Evolutionary conservation across 2,888 invertebrate genomes (phyloP), one percentile per base, ranked within the genome.

Genomic region (Bombylius discolor): DNA sequence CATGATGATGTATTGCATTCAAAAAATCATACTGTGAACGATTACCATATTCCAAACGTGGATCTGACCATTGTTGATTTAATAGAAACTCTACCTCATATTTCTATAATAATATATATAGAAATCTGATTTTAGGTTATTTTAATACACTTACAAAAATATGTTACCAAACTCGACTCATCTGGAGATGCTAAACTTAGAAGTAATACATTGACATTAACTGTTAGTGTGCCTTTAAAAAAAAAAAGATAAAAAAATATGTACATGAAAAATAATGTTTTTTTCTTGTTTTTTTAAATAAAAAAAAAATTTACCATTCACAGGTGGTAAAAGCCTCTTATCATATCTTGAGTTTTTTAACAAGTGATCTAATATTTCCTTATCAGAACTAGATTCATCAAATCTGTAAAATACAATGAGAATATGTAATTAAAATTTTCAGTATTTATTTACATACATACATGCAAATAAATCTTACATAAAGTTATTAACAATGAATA

Each of bases 61-160:
- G 90, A 74, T 94, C 94, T 76, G 84, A 85, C 94, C 94, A 94
- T 78, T 90, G 89, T 75, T 93, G 91, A 73, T 93, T 90, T 66
- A 94, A 82, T 64, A 94, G 80, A 75, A 94, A 93, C 76, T 94
- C 94, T 70, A 94, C 92, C 77, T 94, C 93, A 79, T 94, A 94
- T 88, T 93, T 94, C 92, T 93, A 79, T 13, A 77, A 78, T 64
- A n/a, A 47, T 55, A 53, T 55, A 53, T 45, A 52, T 5, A 13
- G 13, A 48, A 33, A 48, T 8, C 32, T 8, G 44, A 54, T 44
- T 14, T 7, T 7, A 46, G 23, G 23, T 23, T 23, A 23, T 23
- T 23, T 23, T 23, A 23, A 23, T 23, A 23, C 23, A 23, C 23
- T 11, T 11, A 42, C 11, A 6, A 42, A 44, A 13, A 13, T 12